Conservation (phyloP, 1,140 invertebrate genomes). For the Trichonephila clavata region DNA sequence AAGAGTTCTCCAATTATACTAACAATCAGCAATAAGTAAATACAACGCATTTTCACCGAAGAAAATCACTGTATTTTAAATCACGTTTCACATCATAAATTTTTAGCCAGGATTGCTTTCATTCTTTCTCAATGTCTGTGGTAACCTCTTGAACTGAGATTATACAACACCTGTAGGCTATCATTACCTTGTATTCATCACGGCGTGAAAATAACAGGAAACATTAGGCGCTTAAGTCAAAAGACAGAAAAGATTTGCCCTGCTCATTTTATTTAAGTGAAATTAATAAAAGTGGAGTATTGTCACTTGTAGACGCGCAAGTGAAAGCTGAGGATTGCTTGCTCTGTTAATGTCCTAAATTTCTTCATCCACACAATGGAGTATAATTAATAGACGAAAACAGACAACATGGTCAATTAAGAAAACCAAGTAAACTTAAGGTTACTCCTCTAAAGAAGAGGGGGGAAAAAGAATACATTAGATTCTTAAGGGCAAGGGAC, state of each 20-base stretch:
- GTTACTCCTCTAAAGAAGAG: neutral
- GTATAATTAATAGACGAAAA: conserved; percentile 17
- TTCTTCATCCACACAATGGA: neutral
- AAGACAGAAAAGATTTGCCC: neutral
- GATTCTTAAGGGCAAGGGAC: neutral
- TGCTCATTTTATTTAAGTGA: neutral
- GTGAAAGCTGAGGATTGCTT: conserved; percentile 7
- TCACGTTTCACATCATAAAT: conserved; percentile 28
- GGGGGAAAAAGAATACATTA: neutral
- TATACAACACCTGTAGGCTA: conserved; percentile 29
- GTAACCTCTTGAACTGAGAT: conserved; percentile 29
- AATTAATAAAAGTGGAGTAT: conserved; percentile 19
- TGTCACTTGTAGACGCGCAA: neutral
- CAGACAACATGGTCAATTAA: conserved; percentile 14
- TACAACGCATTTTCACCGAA: neutral
- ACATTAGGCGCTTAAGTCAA: neutral
- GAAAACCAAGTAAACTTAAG: conserved; percentile 1
- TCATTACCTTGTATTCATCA: conserved; percentile 25
- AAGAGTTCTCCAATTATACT: neutral
- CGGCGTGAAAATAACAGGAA: conserved; percentile 19
- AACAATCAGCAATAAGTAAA: conserved; percentile 28
- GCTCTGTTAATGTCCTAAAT: neutral
- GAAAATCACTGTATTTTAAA: conserved; percentile 9
- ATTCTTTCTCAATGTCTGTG: neutral
- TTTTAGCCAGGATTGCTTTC: conserved; percentile 10